phyloP scores from a whole-genome alignment of 2,888 invertebrate species.

The Thymelicus lineola region DNA sequence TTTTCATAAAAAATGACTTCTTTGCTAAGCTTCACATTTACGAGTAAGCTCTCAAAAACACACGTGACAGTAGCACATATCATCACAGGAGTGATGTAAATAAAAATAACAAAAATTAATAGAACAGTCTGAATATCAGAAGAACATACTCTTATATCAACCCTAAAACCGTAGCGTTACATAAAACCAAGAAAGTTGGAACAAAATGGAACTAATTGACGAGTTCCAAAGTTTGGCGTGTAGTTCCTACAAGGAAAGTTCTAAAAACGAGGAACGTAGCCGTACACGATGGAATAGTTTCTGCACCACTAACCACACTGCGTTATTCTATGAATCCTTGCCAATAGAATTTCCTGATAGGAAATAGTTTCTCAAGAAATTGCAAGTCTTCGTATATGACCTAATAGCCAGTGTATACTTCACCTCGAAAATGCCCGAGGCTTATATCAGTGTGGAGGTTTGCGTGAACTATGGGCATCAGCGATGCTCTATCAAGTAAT shows the following conservation, averaged over 20 bases:
- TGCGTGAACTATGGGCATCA: too few species aligned
- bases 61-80: too few species aligned
- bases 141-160: neutral
- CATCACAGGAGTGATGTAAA: too few species aligned
- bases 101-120: too few species aligned
- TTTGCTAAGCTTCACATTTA: too few species aligned
- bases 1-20: too few species aligned
- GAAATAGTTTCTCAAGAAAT: slow-evolving; percentile 6
- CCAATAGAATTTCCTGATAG: slow-evolving; percentile 9
- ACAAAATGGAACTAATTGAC: slow-evolving; percentile 17
- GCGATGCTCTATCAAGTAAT: too few species aligned
- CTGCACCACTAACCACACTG: slow-evolving; percentile 2
- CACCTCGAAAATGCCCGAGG: too few species aligned
- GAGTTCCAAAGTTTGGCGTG: slow-evolving; percentile 20
- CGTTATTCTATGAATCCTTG: slow-evolving; percentile 2
- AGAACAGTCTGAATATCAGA: neutral
- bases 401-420: too few species aligned
- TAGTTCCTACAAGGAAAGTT: slow-evolving; percentile 23
- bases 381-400: neutral
- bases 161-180: neutral
- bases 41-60: too few species aligned
- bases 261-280: slow-evolving; percentile 14
- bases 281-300: slow-evolving; percentile 21
- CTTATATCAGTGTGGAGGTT: too few species aligned
- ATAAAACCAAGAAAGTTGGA: slow-evolving; percentile 8